Evolutionary conservation across 2,797 vertebrate species (phyloP).

Genomic region (Anas capensis): DNA sequence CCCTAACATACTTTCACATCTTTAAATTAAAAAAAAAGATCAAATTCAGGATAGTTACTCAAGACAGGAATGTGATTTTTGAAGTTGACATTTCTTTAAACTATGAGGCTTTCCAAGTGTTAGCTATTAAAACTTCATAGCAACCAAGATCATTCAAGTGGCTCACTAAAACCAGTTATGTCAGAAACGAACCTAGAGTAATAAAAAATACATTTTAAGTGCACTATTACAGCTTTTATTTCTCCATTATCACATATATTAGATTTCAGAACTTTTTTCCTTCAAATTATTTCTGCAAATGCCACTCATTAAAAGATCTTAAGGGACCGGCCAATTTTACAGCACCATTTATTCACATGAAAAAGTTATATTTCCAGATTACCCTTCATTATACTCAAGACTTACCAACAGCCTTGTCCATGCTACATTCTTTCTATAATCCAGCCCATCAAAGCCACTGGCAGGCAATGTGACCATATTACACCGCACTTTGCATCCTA

Average conservation of each 20-base stretch:
- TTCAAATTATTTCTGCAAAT: constrained; percentile 30
- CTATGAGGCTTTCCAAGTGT: constrained; percentile 28
- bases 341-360: constrained; percentile 33
- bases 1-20: neutral
- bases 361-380: constrained; percentile 30
- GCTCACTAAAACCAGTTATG: constrained; percentile 49
- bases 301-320: constrained; percentile 19
- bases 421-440: neutral
- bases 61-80: neutral
- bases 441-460: neutral
- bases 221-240: constrained; percentile 36
- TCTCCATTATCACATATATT: constrained; percentile 51
- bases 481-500: neutral
- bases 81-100: constrained; percentile 27
- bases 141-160: constrained; percentile 48
- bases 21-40: neutral
- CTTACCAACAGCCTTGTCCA: neutral
- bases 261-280: constrained; percentile 26
- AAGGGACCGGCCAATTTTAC: neutral
- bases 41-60: neutral
- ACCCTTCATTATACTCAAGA: constrained; percentile 21
- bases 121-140: constrained; percentile 70
- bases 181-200: constrained; percentile 56
- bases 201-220: constrained; percentile 61
- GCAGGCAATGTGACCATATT: neutral